Base-by-base conservation (phyloP, 2,888 invertebrate genomes). In the Drosophila cracens region DNA sequence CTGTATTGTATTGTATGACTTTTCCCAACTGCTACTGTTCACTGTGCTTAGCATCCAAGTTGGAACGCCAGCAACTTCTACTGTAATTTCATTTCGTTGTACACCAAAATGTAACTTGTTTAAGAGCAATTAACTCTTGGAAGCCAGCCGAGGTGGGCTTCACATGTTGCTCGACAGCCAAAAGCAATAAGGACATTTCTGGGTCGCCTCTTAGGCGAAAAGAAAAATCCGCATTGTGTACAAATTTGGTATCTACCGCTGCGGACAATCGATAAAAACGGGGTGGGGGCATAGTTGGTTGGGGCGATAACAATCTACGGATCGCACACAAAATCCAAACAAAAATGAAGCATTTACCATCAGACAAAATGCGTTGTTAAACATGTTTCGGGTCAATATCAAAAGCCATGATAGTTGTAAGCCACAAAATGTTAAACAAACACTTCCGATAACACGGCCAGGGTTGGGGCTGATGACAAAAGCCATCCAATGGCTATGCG, bases 381-480 rank as follows among this genome's bases (percentile, higher is more conserved):
- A 87, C 83, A 84, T 82, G 81, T 84, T 90, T 88, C 80, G 83
- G 90, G 91, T 89, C 91, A 90, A 89, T 90, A 90, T 84, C 82
- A 90, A 89, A 89, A 89, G 91, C 90, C 84, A 83, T 89, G 79
- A 82, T 89, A 90, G 89, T 87, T 91, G 83, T 83, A 83, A 86
- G 81, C 90, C 90, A 82, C 89, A 91, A 83, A 87, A 84, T 90
- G 84, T 86, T 85, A 83, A 82, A 84, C 76, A 85, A 74, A 83
- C 75, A 79, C 75, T 81, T 85, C 71, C 46, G 46, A 46, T 46
- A 46, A 46, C 46, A 46, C 27, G 25, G 25, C 46, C 25, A 4
- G 16, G 25, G 4, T 25, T 46, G 16, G 46, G 25, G 21, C 70
- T 74, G 65, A 65, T 62, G 71, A 70, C 75, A 76, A 82, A 83